phyloP scores from a whole-genome alignment of 2,113 vertebrate species.

The Eptatretus burgeri region DNA sequence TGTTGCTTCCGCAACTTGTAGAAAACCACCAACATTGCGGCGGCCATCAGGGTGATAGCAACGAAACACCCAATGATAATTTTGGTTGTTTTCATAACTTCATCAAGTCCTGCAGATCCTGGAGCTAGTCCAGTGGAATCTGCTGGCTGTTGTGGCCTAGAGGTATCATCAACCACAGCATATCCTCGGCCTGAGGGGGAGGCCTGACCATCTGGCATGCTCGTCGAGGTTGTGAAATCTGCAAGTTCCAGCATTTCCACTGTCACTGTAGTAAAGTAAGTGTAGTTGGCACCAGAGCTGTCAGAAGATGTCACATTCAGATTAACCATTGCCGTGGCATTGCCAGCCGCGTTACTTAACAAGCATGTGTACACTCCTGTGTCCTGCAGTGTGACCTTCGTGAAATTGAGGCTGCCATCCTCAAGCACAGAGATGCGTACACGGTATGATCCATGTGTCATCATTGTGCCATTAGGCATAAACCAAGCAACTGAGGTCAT shows the following conservation, averaged over 20 bases:
- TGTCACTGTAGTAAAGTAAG: slow-evolving; percentile 89
- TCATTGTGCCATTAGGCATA: slow-evolving; percentile 79
- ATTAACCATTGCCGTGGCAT: slow-evolving; percentile 79
- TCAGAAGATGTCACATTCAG: slow-evolving; percentile 39
- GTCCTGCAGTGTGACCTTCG: slow-evolving; percentile 87
- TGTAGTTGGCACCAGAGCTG: slow-evolving; percentile 49
- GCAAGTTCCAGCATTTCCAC: slow-evolving; percentile 75
- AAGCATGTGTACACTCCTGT: slow-evolving; percentile 89
- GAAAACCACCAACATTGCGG: slow-evolving; percentile 97
- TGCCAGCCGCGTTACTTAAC: slow-evolving; percentile 95
- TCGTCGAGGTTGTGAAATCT: neutral
- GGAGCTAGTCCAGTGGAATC: neutral
- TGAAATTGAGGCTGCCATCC: slow-evolving; percentile 86
- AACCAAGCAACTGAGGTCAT: slow-evolving; percentile 95
- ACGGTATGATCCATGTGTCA: slow-evolving; percentile 83
- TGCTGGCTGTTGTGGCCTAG: neutral
- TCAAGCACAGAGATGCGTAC: slow-evolving; percentile 82
- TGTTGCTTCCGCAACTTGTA: slow-evolving; percentile 99
- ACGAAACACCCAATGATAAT: slow-evolving; percentile 99
- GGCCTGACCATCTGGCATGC: neutral
- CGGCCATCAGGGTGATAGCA: slow-evolving; percentile 95
- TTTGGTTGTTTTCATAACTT: slow-evolving; percentile 99
- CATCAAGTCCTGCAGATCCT: slow-evolving; percentile 37
- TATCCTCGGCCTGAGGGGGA: neutral
- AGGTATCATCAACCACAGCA: too few species aligned